phyloP scores from a whole-genome alignment of 1,140 invertebrate genomes.

The Heliothis subflexa region DNA sequence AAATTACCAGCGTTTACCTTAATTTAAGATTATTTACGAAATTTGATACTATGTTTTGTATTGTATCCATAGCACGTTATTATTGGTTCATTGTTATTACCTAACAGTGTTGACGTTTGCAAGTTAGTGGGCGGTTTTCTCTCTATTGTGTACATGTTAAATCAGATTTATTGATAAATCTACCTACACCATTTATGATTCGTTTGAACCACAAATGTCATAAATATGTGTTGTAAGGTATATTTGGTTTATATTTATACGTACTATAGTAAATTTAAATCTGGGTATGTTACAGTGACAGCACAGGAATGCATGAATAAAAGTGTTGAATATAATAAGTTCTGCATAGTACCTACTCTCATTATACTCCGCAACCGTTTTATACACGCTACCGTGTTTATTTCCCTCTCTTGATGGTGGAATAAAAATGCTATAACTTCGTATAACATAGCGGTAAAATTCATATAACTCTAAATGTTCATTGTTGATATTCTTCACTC shows the following conservation, averaged over 20 bases:
- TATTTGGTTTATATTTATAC: too few species aligned
- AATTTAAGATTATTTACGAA: slow-evolving; percentile 22
- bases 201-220: too few species aligned
- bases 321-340: neutral
- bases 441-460: slow-evolving; percentile 62
- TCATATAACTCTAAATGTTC: slow-evolving; percentile 57
- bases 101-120: neutral
- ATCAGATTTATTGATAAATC: neutral
- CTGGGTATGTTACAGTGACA: too few species aligned
- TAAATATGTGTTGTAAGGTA: too few species aligned
- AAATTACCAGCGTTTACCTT: too few species aligned
- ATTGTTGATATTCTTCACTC: slow-evolving; percentile 54
- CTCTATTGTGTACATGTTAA: neutral
- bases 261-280: too few species aligned
- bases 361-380: slow-evolving; percentile 40
- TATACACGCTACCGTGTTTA: slow-evolving; percentile 50
- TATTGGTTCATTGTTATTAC: slow-evolving; percentile 19
- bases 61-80: neutral
- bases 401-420: slow-evolving; percentile 53
- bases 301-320: too few species aligned
- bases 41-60: slow-evolving; percentile 25
- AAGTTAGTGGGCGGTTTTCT: neutral
- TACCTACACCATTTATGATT: too few species aligned
- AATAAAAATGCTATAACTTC: slow-evolving; percentile 68
- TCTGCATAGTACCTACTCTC: slow-evolving; percentile 31